phyloP scores from a whole-genome alignment of 2,113 vertebrate species.

The Pachyramphus minor region DNA sequence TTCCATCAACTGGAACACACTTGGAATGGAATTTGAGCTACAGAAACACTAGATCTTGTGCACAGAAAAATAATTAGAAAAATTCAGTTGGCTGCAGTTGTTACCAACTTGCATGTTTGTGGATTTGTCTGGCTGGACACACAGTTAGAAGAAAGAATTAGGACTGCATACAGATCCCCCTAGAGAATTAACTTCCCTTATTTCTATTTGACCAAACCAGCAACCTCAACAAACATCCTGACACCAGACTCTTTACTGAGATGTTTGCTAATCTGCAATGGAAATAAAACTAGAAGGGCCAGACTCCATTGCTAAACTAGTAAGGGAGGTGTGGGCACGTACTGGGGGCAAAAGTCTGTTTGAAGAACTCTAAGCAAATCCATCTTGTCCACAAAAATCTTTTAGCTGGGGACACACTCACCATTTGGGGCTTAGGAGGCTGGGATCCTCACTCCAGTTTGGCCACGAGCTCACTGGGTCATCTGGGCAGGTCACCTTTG shows the following conservation, averaged over 20 bases:
- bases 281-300: not conserved
- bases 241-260: not conserved
- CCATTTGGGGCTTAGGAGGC: not conserved
- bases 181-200: slow-evolving; percentile 25
- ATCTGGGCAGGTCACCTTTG: not conserved
- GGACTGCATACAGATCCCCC: not conserved
- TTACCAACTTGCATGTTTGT: slow-evolving; percentile 31
- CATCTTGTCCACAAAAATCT: not conserved
- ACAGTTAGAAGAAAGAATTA: slow-evolving; percentile 28
- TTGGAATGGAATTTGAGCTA: not conserved
- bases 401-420: not conserved
- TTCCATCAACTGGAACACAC: not conserved
- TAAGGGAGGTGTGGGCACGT: not conserved
- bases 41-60: not conserved
- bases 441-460: not conserved
- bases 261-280: not conserved
- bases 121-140: slow-evolving; percentile 27
- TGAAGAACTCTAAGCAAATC: not conserved
- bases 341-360: not conserved
- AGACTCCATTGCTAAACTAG: not conserved
- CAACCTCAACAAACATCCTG: slow-evolving; percentile 27
- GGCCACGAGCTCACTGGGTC: not conserved
- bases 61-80: slow-evolving; percentile 10
- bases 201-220: slow-evolving; percentile 25
- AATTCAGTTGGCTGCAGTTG: slow-evolving; percentile 40